Evolutionary conservation across 2,888 invertebrate genomes (phyloP).

Genomic region (Drosophila diplacantha): DNA sequence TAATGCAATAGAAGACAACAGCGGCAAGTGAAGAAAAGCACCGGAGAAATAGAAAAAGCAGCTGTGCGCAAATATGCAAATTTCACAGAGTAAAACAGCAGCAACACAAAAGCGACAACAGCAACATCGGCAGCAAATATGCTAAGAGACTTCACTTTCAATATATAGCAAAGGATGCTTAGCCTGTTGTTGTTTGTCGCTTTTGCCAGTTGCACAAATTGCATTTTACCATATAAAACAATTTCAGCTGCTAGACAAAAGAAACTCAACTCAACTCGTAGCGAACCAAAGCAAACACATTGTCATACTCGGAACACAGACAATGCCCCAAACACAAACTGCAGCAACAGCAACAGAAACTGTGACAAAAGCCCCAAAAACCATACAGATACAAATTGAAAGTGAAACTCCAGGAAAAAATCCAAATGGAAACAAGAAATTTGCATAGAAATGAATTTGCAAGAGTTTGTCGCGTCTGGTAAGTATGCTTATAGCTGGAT

Average conservation of each 20-base stretch:
- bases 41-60: constrained; percentile 59
- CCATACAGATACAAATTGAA: constrained; percentile 59
- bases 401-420: constrained; percentile 63
- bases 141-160: constrained; percentile 74
- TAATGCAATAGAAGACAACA: constrained; percentile 71
- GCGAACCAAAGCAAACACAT: constrained; percentile 36
- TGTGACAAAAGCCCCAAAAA: constrained; percentile 67
- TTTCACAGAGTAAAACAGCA: constrained; percentile 65
- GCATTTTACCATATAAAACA: constrained; percentile 75
- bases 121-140: constrained; percentile 52
- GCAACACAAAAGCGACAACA: constrained; percentile 18
- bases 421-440: constrained; percentile 71
- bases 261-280: constrained; percentile 44
- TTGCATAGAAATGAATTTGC: constrained; percentile 74
- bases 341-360: constrained; percentile 41
- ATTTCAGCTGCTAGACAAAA: constrained; percentile 67
- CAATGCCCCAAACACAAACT: constrained; percentile 39
- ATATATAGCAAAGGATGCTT: constrained; percentile 71
- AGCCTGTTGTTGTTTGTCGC: constrained; percentile 70
- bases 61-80: constrained; percentile 71
- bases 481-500: constrained; percentile 33
- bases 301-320: constrained; percentile 27
- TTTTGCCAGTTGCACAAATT: constrained; percentile 73
- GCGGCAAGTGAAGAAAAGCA: constrained; percentile 68
- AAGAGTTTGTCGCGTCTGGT: constrained; percentile 51